Evolutionary conservation across 2,888 invertebrate species (phyloP).

Genomic region (Drosophila algonquin): DNA sequence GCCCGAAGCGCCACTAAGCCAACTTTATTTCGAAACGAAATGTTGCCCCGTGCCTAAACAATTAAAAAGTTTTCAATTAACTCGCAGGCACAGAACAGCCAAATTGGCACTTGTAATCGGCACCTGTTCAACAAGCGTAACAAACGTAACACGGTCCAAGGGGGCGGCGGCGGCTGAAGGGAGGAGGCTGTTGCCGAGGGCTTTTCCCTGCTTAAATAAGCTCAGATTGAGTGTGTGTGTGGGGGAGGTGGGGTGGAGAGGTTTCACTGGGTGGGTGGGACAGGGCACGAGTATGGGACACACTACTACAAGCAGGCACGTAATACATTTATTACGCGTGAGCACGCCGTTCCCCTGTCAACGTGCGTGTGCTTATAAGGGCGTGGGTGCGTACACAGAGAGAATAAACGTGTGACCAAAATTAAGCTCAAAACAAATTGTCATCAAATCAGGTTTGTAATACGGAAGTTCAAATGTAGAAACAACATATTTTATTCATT

Average conservation of each 20-base stretch:
- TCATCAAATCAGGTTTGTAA: no score
- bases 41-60: slow-evolving; percentile 54
- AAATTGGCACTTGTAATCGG: slow-evolving; percentile 77
- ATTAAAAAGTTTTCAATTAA: slow-evolving; percentile 80
- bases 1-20: slow-evolving; percentile 51
- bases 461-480: no score
- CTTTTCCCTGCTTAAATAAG: slow-evolving; percentile 41
- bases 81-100: slow-evolving; percentile 45
- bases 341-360: slow-evolving; percentile 50
- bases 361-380: slow-evolving; percentile 9
- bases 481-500: no score
- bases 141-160: slow-evolving; percentile 24
- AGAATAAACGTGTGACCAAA: not conserved
- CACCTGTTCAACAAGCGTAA: slow-evolving; percentile 76
- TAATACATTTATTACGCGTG: slow-evolving; percentile 77
- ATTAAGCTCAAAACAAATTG: not conserved
- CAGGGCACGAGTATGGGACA: not conserved
- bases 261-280: not conserved
- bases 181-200: slow-evolving; percentile 12
- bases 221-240: not conserved
- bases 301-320: slow-evolving; percentile 52
- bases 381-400: slow-evolving; percentile 18
- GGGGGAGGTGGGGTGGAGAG: not conserved
- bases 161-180: slow-evolving; percentile 1
- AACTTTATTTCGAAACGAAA: slow-evolving; percentile 52